phyloP scores from a whole-genome alignment of 2,888 invertebrate species.

The Trachelus troglodyta region DNA sequence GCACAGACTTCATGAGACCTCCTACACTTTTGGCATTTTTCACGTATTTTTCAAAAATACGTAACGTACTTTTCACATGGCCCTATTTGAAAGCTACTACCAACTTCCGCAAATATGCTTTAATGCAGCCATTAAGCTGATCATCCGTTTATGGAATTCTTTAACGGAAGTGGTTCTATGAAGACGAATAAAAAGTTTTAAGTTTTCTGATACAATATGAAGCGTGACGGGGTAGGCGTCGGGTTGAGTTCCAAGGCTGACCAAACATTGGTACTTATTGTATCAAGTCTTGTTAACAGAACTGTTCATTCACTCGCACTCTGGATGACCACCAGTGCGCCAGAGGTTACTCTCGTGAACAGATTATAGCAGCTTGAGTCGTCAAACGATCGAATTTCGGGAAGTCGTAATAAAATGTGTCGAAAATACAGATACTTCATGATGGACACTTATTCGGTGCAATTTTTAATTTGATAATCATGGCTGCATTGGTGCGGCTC shows the following conservation, averaged over 20 bases:
- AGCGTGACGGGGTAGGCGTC: slow-evolving; percentile 41
- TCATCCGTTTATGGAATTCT: neutral
- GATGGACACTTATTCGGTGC: slow-evolving; percentile 19
- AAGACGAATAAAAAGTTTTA: neutral
- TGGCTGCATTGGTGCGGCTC: slow-evolving; percentile 64
- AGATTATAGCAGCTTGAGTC: slow-evolving; percentile 38
- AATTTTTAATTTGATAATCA: slow-evolving; percentile 32
- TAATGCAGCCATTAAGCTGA: neutral
- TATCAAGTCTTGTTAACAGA: slow-evolving; percentile 65
- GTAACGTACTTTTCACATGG: neutral
- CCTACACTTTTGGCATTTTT: neutral
- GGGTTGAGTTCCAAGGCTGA: slow-evolving; percentile 59
- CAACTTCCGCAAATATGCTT: neutral
- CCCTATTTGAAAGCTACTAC: neutral
- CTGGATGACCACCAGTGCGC: slow-evolving; percentile 23
- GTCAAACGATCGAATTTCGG: slow-evolving; percentile 18
- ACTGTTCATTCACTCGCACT: slow-evolving; percentile 52
- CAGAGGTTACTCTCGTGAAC: slow-evolving; percentile 36
- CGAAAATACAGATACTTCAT: slow-evolving; percentile 22
- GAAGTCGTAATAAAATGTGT: slow-evolving; percentile 27
- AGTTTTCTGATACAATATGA: neutral
- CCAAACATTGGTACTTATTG: slow-evolving; percentile 63
- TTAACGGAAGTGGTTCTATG: neutral
- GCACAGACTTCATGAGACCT: neutral
- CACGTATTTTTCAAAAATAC: neutral